Base-by-base conservation (phyloP, 2,113 vertebrate genomes). In the Pomatorhinus ruficollis region DNA sequence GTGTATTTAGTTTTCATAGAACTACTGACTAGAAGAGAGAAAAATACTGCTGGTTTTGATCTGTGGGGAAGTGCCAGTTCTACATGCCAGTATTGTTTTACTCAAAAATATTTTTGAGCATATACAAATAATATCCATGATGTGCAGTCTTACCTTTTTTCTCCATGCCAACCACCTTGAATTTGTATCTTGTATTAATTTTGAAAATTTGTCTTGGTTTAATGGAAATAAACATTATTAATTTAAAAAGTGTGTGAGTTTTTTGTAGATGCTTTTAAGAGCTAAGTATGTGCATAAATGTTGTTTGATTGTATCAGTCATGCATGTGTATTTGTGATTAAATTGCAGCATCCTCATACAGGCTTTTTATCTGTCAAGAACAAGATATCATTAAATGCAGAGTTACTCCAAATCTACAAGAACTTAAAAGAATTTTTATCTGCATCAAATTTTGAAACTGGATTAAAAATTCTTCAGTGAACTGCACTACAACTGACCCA, bases 151-250 rank as follows among this genome's bases (percentile, higher is more conserved):
- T 60, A n/a, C 49, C 45, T 87, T 89, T 91, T 79, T 92, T 19
- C 59, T 87, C 83, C 61, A 95, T 96, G 79, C 81, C 92, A 93
- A 75, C 70, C 83, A 85, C 74, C 81, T 93, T 77, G 87, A 71
- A 47, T 92, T 95, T 95, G 94, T 96, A 89, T 70, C 39, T 93
- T 95, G 92, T 66, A 80, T 95, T 96, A 71, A 96, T 92, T 97
- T 95, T 96, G 65, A 95, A 83, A 95, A 94, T 63, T 82, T 93
- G 77, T 82, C 83, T 97, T 83, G 61, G 22, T 96, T 93, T 94
- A 82, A 95, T 83, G 86, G 77, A 98, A 98, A 98, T 98, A 98
- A 98, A 98, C 31, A 30, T 85, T 79, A 95, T 19, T 95, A 45
- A 93, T 90, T 93, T 96, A 91, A 88, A 57, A 87, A 69, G 54